Percentiles rank a stretch among this genome's conserved stretches.
Conservation (phyloP, 2,888 invertebrate species). For the Neocrepidodera transversa region DNA sequence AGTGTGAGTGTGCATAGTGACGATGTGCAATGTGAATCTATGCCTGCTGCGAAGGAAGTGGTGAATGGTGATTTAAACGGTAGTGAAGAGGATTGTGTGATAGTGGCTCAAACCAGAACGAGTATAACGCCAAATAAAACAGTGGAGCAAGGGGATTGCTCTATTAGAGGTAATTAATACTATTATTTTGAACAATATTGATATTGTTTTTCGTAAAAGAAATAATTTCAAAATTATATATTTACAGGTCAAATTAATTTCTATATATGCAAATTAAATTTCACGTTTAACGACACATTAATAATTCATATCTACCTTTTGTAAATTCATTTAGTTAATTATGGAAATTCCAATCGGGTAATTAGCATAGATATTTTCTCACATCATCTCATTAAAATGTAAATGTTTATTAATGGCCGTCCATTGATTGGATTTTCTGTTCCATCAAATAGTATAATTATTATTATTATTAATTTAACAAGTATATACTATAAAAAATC, state of each 20-base stretch:
- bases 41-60: constrained; percentile 35
- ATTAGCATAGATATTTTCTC: constrained; percentile 6
- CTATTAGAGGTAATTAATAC: constrained; percentile 56
- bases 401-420: not conserved
- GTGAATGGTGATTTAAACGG: constrained; percentile 55
- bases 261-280: no score
- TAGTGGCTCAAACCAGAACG: constrained; percentile 61
- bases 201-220: not conserved
- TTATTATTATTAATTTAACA: no score
- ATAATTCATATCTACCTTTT: not conserved
- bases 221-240: not conserved
- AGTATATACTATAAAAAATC: no score
- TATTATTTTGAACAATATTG: no score
- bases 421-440: no score
- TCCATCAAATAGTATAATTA: no score
- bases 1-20: constrained; percentile 44
- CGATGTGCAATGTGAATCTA: constrained; percentile 47
- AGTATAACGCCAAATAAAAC: constrained; percentile 62
- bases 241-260: not conserved
- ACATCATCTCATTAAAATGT: constrained; percentile 6
- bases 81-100: constrained; percentile 69
- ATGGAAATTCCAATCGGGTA: not conserved
- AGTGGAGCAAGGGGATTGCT: constrained; percentile 55
- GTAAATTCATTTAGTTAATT: no score
- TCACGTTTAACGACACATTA: no score